Conservation (phyloP, 92 coral and sea anemone genomes). For the Epizoanthus fatuus region DNA sequence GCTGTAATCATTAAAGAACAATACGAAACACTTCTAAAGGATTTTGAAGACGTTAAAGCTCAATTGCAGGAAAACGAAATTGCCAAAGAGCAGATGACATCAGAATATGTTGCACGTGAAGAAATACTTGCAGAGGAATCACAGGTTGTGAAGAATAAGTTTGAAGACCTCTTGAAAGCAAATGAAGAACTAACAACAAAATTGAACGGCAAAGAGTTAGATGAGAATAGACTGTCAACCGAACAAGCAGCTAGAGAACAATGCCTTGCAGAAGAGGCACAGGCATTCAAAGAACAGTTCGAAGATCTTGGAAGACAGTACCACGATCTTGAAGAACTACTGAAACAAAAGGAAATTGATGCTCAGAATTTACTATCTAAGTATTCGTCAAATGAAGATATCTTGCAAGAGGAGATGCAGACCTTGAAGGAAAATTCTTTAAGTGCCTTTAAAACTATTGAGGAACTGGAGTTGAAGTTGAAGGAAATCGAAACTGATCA, state of each 20-base stretch:
- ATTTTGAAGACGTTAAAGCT: neutral
- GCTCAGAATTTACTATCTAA: slow-evolving; percentile 5
- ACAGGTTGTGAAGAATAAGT: neutral
- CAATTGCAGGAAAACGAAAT: slow-evolving; percentile 12
- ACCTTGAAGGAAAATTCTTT: too few species aligned
- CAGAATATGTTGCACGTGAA: neutral
- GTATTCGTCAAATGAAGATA: too few species aligned
- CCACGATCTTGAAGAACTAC: slow-evolving; percentile 24
- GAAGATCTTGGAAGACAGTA: slow-evolving; percentile 29
- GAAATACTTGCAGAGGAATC: slow-evolving; percentile 1
- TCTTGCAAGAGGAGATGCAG: too few species aligned
- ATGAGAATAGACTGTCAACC: neutral
- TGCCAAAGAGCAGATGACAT: slow-evolving; percentile 16
- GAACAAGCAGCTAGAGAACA: slow-evolving; percentile 13
- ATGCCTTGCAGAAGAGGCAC: neutral
- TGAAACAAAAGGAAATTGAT: slow-evolving; percentile 14
- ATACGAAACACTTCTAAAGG: neutral
- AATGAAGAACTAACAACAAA: slow-evolving; percentile 4
- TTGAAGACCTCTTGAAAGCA: slow-evolving; percentile 2
- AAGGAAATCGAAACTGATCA: slow-evolving; percentile 7
- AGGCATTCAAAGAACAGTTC: slow-evolving; percentile 27
- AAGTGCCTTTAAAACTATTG: too few species aligned
- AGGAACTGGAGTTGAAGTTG: too few species aligned
- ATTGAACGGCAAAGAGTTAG: slow-evolving; percentile 6
- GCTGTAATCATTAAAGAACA: slow-evolving; percentile 1